phyloP scores from a whole-genome alignment of 2,888 invertebrate species.

The Apomyelois bistriatella region DNA sequence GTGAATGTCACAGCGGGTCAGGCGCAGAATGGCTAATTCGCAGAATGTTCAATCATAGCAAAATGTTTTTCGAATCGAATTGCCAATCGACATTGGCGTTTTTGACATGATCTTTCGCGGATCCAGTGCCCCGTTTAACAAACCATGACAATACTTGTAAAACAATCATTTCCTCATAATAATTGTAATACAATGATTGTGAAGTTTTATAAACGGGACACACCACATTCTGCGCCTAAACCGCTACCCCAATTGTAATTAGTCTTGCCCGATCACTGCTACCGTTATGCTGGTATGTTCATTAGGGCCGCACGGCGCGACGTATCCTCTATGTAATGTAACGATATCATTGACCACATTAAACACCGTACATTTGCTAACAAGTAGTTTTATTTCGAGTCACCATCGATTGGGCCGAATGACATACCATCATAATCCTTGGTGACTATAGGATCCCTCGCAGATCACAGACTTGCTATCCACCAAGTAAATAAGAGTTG shows the following conservation, averaged over 20 bases:
- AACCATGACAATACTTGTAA: too few species aligned
- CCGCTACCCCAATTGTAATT: constrained; percentile 14
- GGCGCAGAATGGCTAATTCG: background rate
- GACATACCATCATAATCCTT: constrained; percentile 68
- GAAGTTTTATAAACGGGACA: background rate
- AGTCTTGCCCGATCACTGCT: constrained; percentile 31
- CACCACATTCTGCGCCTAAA: background rate
- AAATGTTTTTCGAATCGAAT: background rate
- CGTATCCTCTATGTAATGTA: constrained; percentile 40
- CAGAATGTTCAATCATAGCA: background rate
- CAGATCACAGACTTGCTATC: background rate
- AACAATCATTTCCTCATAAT: too few species aligned
- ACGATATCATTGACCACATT: constrained; percentile 65
- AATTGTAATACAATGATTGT: too few species aligned
- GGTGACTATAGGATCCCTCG: constrained; percentile 33
- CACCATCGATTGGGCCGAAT: constrained; percentile 43
- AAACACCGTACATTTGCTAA: constrained; percentile 68
- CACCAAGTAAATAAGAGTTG: too few species aligned
- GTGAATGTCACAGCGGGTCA: constrained; percentile 18
- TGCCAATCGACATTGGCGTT: background rate
- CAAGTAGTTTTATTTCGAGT: constrained; percentile 67
- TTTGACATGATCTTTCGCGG: too few species aligned
- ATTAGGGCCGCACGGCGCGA: constrained; percentile 38
- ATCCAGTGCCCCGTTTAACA: too few species aligned
- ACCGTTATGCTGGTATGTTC: constrained; percentile 71